A percentile compares a stretch with the other conserved stretches of the same genome.
Evolutionary conservation across 2,797 vertebrate species (phyloP).

Genomic region (Sebastes iracundus): DNA sequence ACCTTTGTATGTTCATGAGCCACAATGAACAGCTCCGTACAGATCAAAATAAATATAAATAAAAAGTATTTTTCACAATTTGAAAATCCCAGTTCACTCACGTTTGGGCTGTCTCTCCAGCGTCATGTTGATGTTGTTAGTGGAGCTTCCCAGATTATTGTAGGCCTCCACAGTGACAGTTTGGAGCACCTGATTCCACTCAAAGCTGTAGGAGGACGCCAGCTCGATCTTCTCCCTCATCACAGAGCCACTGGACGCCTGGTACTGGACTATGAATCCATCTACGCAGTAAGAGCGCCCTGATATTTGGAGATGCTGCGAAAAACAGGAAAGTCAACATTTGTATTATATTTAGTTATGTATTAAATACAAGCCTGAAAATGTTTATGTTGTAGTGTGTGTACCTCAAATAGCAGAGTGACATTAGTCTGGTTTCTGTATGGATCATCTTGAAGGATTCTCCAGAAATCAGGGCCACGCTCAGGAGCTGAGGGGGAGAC

Average conservation of each 20-base stretch:
- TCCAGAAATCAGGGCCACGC: slow-evolving; percentile 94
- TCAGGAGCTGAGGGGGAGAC: slow-evolving; percentile 84
- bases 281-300: slow-evolving; percentile 85
- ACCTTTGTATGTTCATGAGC: too few relatives aligned
- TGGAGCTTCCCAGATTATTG: slow-evolving; percentile 89
- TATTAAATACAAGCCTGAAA: not conserved
- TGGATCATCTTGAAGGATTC: slow-evolving; percentile 79
- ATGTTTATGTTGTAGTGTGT: not conserved
- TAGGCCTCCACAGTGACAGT: slow-evolving; percentile 85
- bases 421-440: slow-evolving; percentile 82
- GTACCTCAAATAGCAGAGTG: slow-evolving; percentile 92
- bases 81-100: slow-evolving; percentile 61
- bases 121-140: slow-evolving; percentile 87
- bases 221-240: slow-evolving; percentile 72
- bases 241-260: slow-evolving; percentile 59
- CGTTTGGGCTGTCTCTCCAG: slow-evolving; percentile 82
- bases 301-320: slow-evolving; percentile 56
- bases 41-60: not conserved
- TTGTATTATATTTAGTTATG: not conserved
- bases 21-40: too few relatives aligned
- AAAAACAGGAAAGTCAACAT: not conserved
- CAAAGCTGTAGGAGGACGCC: slow-evolving; percentile 83
- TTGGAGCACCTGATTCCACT: slow-evolving; percentile 83
- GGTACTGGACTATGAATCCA: slow-evolving; percentile 82
- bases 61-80: not conserved